phyloP scores from a whole-genome alignment of 2,113 vertebrate species.

The Serranochromis macrocephalus region DNA sequence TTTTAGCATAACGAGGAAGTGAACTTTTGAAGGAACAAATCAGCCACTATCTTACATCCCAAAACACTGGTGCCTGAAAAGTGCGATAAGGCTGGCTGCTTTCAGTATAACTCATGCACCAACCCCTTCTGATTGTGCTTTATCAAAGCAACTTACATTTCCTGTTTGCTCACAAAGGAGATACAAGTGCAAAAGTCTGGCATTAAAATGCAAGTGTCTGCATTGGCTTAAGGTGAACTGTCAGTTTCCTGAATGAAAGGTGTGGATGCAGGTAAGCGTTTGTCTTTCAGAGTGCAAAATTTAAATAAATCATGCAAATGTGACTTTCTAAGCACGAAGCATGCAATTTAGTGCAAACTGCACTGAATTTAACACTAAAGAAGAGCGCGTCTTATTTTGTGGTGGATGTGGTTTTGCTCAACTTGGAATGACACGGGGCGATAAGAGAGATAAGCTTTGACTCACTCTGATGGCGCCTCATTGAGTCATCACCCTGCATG shows the following conservation, averaged over 20 bases:
- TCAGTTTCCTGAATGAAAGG: not conserved
- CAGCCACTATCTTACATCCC: not conserved
- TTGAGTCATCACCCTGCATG: not conserved
- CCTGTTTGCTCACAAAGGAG: not conserved
- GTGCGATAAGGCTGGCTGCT: not conserved
- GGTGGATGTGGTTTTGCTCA: not conserved
- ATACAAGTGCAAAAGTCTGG: not conserved
- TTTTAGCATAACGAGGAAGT: not conserved
- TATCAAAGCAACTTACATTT: not conserved
- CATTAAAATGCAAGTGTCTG: not conserved
- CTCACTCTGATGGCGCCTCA: not conserved
- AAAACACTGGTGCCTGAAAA: not conserved
- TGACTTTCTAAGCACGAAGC: accelerated
- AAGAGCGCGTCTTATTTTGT: not conserved
- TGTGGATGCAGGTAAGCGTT: not conserved
- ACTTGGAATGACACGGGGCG: accelerated
- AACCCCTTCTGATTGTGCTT: not conserved
- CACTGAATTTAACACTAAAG: not conserved
- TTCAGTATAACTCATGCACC: not conserved
- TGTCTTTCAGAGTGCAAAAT: not conserved
- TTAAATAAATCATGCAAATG: not conserved
- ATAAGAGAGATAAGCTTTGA: not conserved
- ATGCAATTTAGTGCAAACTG: not conserved
- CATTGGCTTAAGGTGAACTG: not conserved
- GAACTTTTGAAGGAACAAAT: not conserved